These are phyloP conservation scores for Liodrosophila aerea DNA, from an alignment of 2,888 invertebrate genomes.

Conservation along the genomic window DNA sequence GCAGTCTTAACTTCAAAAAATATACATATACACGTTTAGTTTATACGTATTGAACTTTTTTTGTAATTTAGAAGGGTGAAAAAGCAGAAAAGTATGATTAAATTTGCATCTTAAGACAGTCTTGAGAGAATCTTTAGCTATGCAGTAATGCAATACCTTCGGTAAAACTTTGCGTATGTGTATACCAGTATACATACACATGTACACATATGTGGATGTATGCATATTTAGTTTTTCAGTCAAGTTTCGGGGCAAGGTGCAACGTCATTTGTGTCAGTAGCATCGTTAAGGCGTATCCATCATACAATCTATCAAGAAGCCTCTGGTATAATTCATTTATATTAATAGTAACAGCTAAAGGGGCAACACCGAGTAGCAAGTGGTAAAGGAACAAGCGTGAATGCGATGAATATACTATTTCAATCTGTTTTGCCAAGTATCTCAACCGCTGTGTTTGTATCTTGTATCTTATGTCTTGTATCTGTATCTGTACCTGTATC, in stretches of 20 bases:
- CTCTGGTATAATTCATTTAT: constrained; percentile 72
- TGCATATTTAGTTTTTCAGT: constrained; percentile 29
- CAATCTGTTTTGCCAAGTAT: constrained; percentile 36
- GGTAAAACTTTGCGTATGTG: no score
- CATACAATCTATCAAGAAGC: constrained; percentile 65
- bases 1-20: no score
- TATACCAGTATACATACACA: no score
- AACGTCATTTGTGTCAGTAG: constrained; percentile 49
- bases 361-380: no score
- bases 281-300: constrained; percentile 71
- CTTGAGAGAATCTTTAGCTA: no score
- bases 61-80: no score
- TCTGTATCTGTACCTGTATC: constrained; percentile 16
- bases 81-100: no score
- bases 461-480: constrained; percentile 3
- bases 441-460: constrained; percentile 17
- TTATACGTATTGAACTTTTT: no score
- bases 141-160: not conserved
- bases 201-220: not conserved
- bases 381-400: not conserved
- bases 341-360: constrained; percentile 59
- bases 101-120: no score
- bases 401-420: constrained; percentile 24
- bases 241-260: constrained; percentile 46
- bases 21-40: no score